Percentiles rank a stretch among this genome's conserved stretches.
These are phyloP conservation scores for Acheta domesticus DNA, from an alignment of 2,888 invertebrate species.

Conservation along the genomic window DNA sequence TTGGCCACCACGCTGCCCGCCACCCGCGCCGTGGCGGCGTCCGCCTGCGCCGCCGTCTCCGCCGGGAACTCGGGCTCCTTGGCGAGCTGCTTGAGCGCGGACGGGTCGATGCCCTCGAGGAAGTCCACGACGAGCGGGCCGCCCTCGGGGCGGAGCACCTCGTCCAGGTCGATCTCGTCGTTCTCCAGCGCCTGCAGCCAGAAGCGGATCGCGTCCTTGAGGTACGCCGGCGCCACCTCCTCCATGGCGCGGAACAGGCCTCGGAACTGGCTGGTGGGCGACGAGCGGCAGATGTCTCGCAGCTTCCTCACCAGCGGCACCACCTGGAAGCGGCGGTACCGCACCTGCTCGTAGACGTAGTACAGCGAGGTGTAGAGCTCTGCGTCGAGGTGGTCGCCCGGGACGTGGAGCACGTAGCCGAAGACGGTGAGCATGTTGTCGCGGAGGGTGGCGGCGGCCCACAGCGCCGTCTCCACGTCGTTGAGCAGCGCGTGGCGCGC, in stretches of 20 bases:
- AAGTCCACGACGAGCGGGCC: constrained; percentile 23
- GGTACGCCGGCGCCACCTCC: constrained; percentile 35
- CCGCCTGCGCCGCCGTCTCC: not conserved
- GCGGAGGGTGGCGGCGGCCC: constrained; percentile 38
- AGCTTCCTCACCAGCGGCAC: constrained; percentile 38
- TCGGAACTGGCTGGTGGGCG: constrained; percentile 31
- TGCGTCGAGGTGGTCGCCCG: constrained; percentile 36
- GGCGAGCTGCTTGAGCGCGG: not conserved
- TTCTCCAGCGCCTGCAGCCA: constrained; percentile 9
- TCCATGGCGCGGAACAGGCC: constrained; percentile 34
- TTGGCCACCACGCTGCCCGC: constrained; percentile 37
- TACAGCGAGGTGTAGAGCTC: constrained; percentile 38
- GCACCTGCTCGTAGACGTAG: constrained; percentile 39
- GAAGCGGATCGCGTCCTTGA: constrained; percentile 34
- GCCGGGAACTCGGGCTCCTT: constrained; percentile 12
- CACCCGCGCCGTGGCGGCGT: not conserved
- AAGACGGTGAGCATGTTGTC: constrained; percentile 41
- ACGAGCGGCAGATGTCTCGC: constrained; percentile 18
- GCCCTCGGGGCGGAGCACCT: not conserved
- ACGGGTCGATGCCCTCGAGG: constrained; percentile 20
- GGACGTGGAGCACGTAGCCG: constrained; percentile 40
- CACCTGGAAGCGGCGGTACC: constrained; percentile 38
- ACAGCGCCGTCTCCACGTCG: constrained; percentile 19
- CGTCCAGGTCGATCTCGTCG: not conserved
- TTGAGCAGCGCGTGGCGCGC: not conserved